phyloP scores from a whole-genome alignment of 2,113 vertebrate genomes.

The Pitta sordida region DNA sequence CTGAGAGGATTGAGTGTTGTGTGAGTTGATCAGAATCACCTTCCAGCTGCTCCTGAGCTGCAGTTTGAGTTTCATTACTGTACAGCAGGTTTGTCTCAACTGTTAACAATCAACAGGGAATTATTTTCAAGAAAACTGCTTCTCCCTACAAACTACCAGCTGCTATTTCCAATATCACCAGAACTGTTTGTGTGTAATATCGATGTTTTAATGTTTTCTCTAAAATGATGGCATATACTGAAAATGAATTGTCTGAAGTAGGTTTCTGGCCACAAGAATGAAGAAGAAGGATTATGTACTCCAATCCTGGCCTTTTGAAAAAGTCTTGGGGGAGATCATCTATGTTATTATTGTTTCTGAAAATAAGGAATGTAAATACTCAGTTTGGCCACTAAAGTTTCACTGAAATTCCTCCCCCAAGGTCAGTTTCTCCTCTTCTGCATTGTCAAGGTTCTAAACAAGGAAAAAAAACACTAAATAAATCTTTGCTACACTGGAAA shows the following conservation, averaged over 20 bases:
- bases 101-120: conserved; percentile 49
- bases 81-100: conserved; percentile 23
- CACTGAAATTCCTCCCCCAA: neutral
- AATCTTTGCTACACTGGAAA: neutral
- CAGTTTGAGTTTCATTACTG: neutral
- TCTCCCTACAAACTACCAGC: neutral
- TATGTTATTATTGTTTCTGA: neutral
- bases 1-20: neutral
- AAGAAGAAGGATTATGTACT: neutral
- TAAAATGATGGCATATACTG: neutral
- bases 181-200: neutral
- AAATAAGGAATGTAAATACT: neutral
- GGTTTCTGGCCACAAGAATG: neutral
- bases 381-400: neutral
- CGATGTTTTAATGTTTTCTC: neutral
- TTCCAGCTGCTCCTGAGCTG: conserved; percentile 11
- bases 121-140: neutral
- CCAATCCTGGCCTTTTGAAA: neutral
- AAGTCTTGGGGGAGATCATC: neutral
- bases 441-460: neutral
- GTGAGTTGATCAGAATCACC: neutral
- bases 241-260: neutral
- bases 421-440: neutral
- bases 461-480: neutral
- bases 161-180: neutral